phyloP scores from a whole-genome alignment of 2,888 invertebrate species.

The Pandemis corylana region DNA sequence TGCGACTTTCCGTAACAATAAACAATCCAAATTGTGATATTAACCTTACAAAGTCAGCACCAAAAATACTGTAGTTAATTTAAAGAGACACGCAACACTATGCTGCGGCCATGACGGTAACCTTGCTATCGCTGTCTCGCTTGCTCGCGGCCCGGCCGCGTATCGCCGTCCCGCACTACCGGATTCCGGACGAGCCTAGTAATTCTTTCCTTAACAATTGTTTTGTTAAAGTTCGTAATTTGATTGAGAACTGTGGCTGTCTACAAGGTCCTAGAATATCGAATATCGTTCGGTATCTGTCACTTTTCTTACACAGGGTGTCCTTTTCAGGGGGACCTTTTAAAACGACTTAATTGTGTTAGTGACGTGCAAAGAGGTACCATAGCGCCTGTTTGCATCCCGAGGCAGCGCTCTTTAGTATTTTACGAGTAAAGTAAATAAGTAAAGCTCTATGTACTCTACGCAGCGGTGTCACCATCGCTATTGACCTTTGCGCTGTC shows the following conservation, averaged over 20 bases:
- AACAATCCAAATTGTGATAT: not conserved
- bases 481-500: not conserved
- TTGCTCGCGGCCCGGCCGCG: conserved; percentile 51
- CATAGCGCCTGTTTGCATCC: not conserved
- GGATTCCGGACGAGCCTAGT: conserved; percentile 70
- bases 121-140: conserved; percentile 71
- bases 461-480: not conserved
- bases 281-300: not conserved
- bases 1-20: not conserved
- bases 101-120: conserved; percentile 73
- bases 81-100: conserved; percentile 54
- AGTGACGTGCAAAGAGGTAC: not conserved
- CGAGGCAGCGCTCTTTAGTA: not conserved
- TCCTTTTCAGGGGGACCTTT: not conserved
- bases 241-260: conserved; percentile 1
- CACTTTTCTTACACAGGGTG: not conserved
- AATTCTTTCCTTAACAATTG: conserved; percentile 35
- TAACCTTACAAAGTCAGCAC: conserved; percentile 37
- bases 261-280: not conserved
- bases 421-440: no score
- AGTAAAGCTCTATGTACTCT: not conserved
- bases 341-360: not conserved
- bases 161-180: conserved; percentile 69
- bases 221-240: conserved; percentile 28
- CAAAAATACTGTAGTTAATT: conserved; percentile 46